phyloP scores from a whole-genome alignment of 2,888 invertebrate species.

The Ormyrus rosae region DNA sequence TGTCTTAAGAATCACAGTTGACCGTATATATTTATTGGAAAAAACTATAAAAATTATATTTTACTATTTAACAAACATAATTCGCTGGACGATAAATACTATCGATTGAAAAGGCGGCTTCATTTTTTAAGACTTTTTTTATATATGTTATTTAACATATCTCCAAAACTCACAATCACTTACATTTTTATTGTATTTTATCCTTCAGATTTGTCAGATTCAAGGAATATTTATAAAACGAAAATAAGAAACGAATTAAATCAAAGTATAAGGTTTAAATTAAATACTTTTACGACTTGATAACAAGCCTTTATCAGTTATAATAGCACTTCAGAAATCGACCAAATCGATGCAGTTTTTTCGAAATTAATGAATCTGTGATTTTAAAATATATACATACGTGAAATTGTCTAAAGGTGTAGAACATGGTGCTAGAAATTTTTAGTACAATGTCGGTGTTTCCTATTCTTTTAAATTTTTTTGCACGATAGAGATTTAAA shows the following conservation, averaged over 20 bases:
- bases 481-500: too few relatives aligned
- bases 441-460: too few relatives aligned
- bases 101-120: conserved; percentile 25
- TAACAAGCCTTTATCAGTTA: conserved; percentile 13
- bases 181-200: conserved; percentile 9
- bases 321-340: conserved; percentile 44
- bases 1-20: conserved; percentile 28
- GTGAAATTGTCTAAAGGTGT: conserved; percentile 43
- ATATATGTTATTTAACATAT: neutral
- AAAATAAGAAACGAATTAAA: neutral
- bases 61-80: conserved; percentile 61
- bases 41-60: conserved; percentile 63
- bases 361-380: conserved; percentile 67
- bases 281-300: conserved; percentile 4
- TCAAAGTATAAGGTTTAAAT: conserved; percentile 5
- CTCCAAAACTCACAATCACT: neutral
- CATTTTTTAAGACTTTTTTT: conserved; percentile 17
- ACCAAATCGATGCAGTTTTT: conserved; percentile 55
- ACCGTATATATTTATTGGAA: conserved; percentile 49
- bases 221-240: conserved; percentile 4
- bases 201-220: neutral
- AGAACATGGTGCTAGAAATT: conserved; percentile 61
- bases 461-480: too few relatives aligned
- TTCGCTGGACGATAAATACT: conserved; percentile 59
- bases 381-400: conserved; percentile 55